phyloP scores from a whole-genome alignment of 2,113 vertebrate genomes.

The Nothoprocta perdicaria region DNA sequence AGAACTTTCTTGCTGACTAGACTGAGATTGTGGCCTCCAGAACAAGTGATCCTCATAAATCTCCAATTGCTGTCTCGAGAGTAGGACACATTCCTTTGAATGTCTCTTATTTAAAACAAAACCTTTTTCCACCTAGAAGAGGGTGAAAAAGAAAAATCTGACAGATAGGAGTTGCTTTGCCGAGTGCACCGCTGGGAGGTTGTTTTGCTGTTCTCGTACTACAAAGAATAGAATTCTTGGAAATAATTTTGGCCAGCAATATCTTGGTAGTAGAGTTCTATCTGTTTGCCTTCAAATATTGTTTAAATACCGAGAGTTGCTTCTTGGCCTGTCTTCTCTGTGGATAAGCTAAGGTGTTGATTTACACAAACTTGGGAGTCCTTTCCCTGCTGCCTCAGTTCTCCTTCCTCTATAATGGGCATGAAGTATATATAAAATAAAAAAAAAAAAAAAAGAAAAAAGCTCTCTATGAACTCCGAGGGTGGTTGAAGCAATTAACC shows the following conservation, averaged over 20 bases:
- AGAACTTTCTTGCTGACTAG: background rate
- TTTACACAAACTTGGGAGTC: background rate
- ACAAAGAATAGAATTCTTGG: background rate
- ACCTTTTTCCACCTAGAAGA: background rate
- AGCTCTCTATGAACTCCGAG: rapidly evolving
- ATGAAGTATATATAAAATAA: background rate
- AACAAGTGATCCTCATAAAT: background rate
- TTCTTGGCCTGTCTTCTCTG: background rate
- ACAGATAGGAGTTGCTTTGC: background rate
- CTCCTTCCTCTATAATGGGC: background rate
- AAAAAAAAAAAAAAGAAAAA: background rate
- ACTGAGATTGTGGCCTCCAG: background rate
- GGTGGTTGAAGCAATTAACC: background rate
- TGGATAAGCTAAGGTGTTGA: background rate
- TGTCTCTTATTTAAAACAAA: background rate
- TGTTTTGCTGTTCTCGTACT: background rate
- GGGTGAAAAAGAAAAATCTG: background rate
- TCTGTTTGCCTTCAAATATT: background rate
- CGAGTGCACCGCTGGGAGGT: background rate
- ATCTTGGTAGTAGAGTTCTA: background rate
- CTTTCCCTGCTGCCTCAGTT: background rate
- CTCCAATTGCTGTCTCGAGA: background rate
- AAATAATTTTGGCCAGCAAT: background rate
- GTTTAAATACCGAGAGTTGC: background rate
- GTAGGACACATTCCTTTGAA: background rate